A percentile compares a stretch with the other conserved stretches of the same genome.
Conservation (phyloP, 2,113 vertebrate genomes). For the Paramisgurnus dabryanus region DNA sequence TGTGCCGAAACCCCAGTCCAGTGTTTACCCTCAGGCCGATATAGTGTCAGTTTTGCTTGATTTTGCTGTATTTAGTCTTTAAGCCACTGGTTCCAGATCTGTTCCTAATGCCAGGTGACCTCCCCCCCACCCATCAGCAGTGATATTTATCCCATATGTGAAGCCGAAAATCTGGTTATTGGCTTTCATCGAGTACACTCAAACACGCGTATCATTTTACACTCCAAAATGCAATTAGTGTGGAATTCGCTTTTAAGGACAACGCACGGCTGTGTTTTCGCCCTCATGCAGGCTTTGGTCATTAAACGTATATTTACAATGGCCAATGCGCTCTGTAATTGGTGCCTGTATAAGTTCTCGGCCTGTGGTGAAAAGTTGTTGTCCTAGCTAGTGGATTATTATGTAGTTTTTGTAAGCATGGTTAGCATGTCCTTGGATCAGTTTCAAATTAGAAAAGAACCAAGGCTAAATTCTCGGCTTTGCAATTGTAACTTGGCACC, state of each 20-base stretch:
- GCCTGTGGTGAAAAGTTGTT: not conserved
- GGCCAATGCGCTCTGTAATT: slow-evolving; percentile 44
- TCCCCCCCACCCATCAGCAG: not conserved
- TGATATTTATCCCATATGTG: slow-evolving; percentile 12
- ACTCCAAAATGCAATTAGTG: slow-evolving; percentile 60
- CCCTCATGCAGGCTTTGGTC: slow-evolving; percentile 49
- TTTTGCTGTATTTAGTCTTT: slow-evolving; percentile 1
- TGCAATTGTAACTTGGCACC: no score
- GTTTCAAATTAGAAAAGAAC: not conserved
- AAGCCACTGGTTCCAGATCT: not conserved
- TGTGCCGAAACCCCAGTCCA: not conserved
- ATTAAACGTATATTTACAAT: slow-evolving; percentile 49
- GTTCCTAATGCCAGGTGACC: slow-evolving; percentile 1
- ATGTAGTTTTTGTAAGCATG: not conserved
- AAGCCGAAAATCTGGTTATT: slow-evolving; percentile 17
- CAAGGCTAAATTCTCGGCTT: no score
- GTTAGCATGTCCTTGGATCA: slow-evolving; percentile 1
- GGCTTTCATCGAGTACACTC: slow-evolving; percentile 5
- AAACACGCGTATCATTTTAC: slow-evolving; percentile 48
- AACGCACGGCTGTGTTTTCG: slow-evolving; percentile 36
- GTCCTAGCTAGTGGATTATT: slow-evolving; percentile 6
- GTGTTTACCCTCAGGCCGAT: not conserved
- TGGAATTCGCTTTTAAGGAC: slow-evolving; percentile 50
- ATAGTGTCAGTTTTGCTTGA: not conserved
- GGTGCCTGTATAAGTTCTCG: not conserved